Evolutionary conservation across 2,797 vertebrate species (phyloP).

Genomic region (Sebastes oblongus): DNA sequence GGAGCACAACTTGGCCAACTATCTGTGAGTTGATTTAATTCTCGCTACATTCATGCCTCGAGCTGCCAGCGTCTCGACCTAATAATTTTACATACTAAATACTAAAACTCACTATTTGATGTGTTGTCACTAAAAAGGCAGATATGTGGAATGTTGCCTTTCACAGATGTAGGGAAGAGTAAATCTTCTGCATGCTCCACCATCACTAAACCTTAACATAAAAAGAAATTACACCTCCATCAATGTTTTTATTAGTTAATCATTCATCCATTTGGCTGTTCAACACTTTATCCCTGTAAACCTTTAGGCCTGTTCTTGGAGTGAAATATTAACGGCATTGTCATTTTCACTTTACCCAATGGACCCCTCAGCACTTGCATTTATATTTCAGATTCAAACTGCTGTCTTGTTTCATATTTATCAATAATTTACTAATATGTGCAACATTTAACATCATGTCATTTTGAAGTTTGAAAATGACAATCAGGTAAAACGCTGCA

Average conservation of each 20-base stretch:
- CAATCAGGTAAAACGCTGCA: neutral
- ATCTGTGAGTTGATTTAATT: constrained; percentile 78
- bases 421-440: neutral
- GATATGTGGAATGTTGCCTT: neutral
- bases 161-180: neutral
- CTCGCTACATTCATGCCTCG: neutral
- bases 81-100: neutral
- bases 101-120: neutral
- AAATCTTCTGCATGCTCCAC: constrained; percentile 5
- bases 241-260: neutral
- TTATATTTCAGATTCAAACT: neutral
- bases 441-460: neutral
- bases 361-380: neutral
- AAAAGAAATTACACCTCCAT: neutral
- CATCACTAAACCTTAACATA: neutral
- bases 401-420: neutral
- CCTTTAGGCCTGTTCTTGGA: neutral
- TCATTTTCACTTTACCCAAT: neutral
- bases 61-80: neutral
- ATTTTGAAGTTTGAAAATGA: neutral
- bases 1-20: constrained; percentile 86
- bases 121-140: neutral
- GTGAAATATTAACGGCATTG: neutral
- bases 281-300: neutral
- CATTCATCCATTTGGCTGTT: neutral